Conservation (phyloP, 2,113 vertebrate species). For the Danio rerio region GRCz12tu NC_133195.1:11242501-11243000, state of each 20-base stretch:
- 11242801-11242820: not conserved
- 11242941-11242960: too few relatives aligned
- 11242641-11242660: conserved; percentile 69
- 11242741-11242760: not conserved
- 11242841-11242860: too few relatives aligned
- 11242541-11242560: conserved; percentile 12
- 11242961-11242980: too few relatives aligned
- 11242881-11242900: too few relatives aligned
- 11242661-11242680: conserved; percentile 81
- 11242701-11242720: conserved; percentile 62
- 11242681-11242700: conserved; percentile 18
- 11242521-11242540: not conserved
- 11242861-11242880: too few relatives aligned
- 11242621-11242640: conserved; percentile 80
- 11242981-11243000: too few relatives aligned
- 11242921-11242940: too few relatives aligned
- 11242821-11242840: too few relatives aligned
- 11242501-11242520: conserved; percentile 9
- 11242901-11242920: too few relatives aligned
- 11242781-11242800: not conserved
- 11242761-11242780: not conserved
- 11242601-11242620: conserved; percentile 62
- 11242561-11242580: conserved; percentile 6
- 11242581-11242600: conserved; percentile 1
- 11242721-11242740: conserved; percentile 60